Evolutionary conservation across 2,797 vertebrate genomes (phyloP).

Genomic region (Sebastes variabilis): DNA sequence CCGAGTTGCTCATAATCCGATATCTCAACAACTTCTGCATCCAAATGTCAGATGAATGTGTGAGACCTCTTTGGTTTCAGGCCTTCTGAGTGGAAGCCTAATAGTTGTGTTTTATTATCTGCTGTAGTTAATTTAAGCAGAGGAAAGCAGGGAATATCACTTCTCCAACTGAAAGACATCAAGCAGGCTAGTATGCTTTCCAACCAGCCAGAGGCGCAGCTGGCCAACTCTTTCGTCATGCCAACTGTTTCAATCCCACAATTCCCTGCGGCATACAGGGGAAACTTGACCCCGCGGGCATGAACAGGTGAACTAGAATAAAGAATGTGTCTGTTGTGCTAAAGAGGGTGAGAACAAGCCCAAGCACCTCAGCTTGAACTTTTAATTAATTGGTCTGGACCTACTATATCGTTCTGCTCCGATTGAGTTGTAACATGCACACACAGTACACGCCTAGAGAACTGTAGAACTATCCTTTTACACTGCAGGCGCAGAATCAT

Average conservation of each 20-base stretch:
- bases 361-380: not conserved
- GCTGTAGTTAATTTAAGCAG: constrained; percentile 39
- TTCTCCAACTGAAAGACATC: not conserved
- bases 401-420: not conserved
- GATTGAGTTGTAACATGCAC: constrained; percentile 61
- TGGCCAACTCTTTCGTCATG: not conserved
- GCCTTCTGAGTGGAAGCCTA: not conserved
- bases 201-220: not conserved
- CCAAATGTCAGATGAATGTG: constrained; percentile 53
- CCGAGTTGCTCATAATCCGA: constrained; percentile 48
- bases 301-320: not conserved
- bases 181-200: not conserved
- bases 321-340: constrained; percentile 5
- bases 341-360: constrained; percentile 19
- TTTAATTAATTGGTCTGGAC: not conserved
- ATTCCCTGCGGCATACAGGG: constrained; percentile 8
- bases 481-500: constrained; percentile 79
- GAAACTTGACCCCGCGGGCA: constrained; percentile 3
- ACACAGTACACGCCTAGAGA: constrained; percentile 48
- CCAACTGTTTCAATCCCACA: constrained; percentile 10
- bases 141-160: not conserved
- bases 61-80: constrained; percentile 36
- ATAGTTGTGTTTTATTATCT: constrained; percentile 24
- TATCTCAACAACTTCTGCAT: constrained; percentile 43
- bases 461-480: constrained; percentile 76